Base-by-base conservation (phyloP, 2,888 invertebrate genomes). In the Drosophila helvetica region DNA sequence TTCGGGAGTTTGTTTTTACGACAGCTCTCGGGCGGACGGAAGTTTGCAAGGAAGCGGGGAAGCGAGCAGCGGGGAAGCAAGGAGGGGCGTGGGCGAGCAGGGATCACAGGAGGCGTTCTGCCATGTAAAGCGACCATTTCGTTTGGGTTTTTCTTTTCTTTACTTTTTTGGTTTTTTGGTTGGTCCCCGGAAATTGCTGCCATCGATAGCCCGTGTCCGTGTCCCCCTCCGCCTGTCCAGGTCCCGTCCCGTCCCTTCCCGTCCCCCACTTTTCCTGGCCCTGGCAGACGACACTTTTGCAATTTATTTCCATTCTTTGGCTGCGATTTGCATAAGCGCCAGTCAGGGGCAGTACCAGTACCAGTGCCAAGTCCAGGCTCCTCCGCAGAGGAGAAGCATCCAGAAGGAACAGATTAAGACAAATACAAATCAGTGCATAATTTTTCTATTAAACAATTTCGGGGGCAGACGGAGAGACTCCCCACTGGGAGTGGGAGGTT, bases 401-500 rank as follows among this genome's bases (percentile, higher is more conserved):
- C 22, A 48, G 55, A 53, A 17, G 69, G 55, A 70, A 59, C 59
- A 79, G 75, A 81, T 83, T 87, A 87, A 77, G 79, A 70, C 79
- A 87, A 83, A 87, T 85, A 83, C 85, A 85, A 87, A 84, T 86
- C 88, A 86, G 80, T 84, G 84, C 83, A 84, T 84, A 84, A 84
- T 88, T 84, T 84, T 84, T 88, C 84, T 88, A 84, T 84, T 88
- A 88, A 82, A 77, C 78, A 82, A 88, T 86, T 69, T 56, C 48
- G 54, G 27, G 27, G 27, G 27, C 27, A 27, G 27, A 1, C 38
- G 10, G 33, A 12, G 58, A 53, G 57, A 27, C 25, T 56, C 33
- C 33, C 53, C 52, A 60, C 51, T 19, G 51, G 59, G 56, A 17
- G 9, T 33, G 22, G 17, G 19, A 0, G 22, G 22, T 3, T 22